Conservation (phyloP, 2,888 invertebrate species). For the Lepeophtheirus nordmannii region DNA sequence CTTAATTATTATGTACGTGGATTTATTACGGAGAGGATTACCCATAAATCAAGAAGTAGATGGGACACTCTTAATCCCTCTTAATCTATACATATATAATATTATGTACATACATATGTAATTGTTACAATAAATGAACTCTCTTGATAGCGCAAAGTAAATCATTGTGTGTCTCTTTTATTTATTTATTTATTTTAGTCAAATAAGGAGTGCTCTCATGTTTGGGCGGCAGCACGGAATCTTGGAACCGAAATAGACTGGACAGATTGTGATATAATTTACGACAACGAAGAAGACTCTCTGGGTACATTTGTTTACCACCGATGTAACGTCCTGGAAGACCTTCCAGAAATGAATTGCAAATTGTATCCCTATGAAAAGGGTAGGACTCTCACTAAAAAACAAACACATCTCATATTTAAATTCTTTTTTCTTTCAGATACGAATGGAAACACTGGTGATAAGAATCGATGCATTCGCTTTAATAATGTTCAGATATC, state of each 20-base stretch:
- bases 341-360: conserved; percentile 17
- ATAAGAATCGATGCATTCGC: conserved; percentile 14
- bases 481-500: conserved; percentile 21
- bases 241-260: conserved; percentile 19
- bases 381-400: background rate
- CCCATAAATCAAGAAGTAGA: too few relatives aligned
- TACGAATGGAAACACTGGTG: conserved; percentile 2
- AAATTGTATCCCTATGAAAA: conserved; percentile 20
- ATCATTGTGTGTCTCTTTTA: background rate
- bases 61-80: too few relatives aligned
- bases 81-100: too few relatives aligned
- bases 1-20: too few relatives aligned
- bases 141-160: too few relatives aligned
- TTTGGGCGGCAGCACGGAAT: conserved; percentile 17
- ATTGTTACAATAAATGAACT: too few relatives aligned
- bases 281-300: conserved; percentile 7
- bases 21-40: too few relatives aligned
- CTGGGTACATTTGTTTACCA: conserved; percentile 18
- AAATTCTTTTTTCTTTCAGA: background rate
- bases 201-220: conserved; percentile 22
- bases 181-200: conserved; percentile 5
- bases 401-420: background rate
- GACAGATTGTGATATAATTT: conserved; percentile 18
- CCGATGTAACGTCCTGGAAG: conserved; percentile 16
- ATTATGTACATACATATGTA: too few relatives aligned